Conservation (phyloP, 1,140 invertebrate genomes). For the Drosophila navojoa region DNA sequence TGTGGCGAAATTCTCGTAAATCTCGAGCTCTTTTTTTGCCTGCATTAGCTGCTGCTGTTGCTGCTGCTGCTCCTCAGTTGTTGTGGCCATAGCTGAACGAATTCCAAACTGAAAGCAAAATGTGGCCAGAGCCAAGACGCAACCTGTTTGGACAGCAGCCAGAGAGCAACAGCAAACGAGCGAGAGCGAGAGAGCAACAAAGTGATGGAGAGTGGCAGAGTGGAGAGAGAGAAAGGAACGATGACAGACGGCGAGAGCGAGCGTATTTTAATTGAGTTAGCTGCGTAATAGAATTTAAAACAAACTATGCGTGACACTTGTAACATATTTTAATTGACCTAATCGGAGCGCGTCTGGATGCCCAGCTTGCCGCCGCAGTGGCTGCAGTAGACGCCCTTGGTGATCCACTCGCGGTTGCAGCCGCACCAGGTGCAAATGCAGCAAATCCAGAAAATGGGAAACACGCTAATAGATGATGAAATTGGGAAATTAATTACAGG, state of each 20-base stretch:
- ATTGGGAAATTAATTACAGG: not conserved
- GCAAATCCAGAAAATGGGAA: slow-evolving; percentile 78
- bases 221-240: not conserved
- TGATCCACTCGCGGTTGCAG: slow-evolving; percentile 80
- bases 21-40: slow-evolving; percentile 58
- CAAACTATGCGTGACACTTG: slow-evolving; percentile 58
- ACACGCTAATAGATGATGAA: slow-evolving; percentile 44
- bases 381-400: slow-evolving; percentile 76
- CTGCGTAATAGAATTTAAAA: slow-evolving; percentile 72
- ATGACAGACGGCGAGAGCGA: not conserved
- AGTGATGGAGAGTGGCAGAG: too few species aligned
- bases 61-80: slow-evolving; percentile 32
- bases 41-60: slow-evolving; percentile 40
- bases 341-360: slow-evolving; percentile 67
- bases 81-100: slow-evolving; percentile 40
- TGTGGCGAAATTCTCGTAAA: slow-evolving; percentile 80
- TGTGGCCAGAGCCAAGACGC: slow-evolving; percentile 16
- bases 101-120: slow-evolving; percentile 54
- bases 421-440: slow-evolving; percentile 79
- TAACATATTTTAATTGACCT: slow-evolving; percentile 52
- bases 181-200: not conserved
- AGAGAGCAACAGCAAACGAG: slow-evolving; percentile 13
- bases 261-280: slow-evolving; percentile 72
- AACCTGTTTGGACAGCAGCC: slow-evolving; percentile 52
- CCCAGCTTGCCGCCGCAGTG: slow-evolving; percentile 78